Evolutionary conservation across 2,797 vertebrate species (phyloP).

Genomic region (Gallinago nigripennis): DNA sequence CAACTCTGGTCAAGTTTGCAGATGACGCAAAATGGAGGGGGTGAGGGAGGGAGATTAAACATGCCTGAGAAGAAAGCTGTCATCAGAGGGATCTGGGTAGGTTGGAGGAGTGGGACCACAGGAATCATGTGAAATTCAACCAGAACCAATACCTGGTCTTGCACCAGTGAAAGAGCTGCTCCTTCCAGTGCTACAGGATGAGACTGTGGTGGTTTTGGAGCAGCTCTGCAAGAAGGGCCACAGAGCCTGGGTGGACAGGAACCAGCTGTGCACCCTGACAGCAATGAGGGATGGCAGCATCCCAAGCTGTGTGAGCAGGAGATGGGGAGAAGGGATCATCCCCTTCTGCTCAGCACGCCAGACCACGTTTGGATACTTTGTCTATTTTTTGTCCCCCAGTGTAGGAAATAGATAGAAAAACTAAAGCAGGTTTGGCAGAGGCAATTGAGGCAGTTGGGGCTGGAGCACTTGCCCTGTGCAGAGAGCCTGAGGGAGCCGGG

Average conservation of each 20-base stretch:
- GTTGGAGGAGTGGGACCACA: fast-evolving
- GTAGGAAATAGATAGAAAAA: background rate
- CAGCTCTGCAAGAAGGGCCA: background rate
- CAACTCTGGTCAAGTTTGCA: background rate
- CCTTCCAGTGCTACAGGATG: background rate
- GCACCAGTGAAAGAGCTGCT: background rate
- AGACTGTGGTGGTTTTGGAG: background rate
- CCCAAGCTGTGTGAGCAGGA: background rate
- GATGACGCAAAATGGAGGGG: background rate
- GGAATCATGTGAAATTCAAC: background rate
- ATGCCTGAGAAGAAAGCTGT: background rate
- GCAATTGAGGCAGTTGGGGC: background rate
- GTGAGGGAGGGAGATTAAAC: background rate
- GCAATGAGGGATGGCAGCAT: background rate
- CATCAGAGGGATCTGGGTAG: too few relatives aligned
- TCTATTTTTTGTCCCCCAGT: background rate
- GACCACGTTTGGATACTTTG: background rate
- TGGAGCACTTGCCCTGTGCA: background rate
- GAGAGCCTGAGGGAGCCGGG: background rate
- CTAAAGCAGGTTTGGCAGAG: background rate
- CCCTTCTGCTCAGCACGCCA: background rate
- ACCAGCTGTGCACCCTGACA: background rate
- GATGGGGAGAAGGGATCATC: background rate
- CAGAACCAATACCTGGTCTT: background rate
- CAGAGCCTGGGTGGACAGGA: background rate